These are phyloP conservation scores for Orussus abietinus DNA, from an alignment of 1,140 invertebrate species.

Conservation along the genomic window DNA sequence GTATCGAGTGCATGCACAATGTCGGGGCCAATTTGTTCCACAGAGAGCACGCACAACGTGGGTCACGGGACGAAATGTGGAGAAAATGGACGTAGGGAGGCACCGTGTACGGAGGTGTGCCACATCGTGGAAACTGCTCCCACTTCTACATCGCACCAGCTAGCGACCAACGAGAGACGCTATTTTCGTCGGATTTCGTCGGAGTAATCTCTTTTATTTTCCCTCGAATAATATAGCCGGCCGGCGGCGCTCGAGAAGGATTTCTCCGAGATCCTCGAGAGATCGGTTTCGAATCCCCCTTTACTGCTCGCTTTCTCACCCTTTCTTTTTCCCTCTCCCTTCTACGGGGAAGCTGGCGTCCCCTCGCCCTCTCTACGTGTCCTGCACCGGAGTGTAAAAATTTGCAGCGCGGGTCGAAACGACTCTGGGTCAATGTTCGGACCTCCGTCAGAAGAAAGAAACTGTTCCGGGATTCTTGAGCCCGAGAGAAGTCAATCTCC, in stretches of 20 bases:
- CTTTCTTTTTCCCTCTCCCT: slow-evolving; percentile 1
- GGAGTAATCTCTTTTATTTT: slow-evolving; percentile 14
- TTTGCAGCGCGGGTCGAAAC: too few relatives aligned
- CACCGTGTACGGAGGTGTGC: slow-evolving; percentile 19
- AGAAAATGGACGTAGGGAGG: slow-evolving; percentile 8
- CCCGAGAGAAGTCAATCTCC: too few relatives aligned
- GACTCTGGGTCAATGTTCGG: too few relatives aligned
- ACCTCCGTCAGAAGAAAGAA: too few relatives aligned
- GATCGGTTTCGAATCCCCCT: too few relatives aligned
- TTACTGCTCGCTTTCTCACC: slow-evolving; percentile 10
- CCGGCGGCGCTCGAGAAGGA: slow-evolving; percentile 1
- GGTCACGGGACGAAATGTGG: too few relatives aligned
- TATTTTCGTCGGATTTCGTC: slow-evolving; percentile 23
- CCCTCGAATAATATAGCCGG: slow-evolving; percentile 7
- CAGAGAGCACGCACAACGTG: too few relatives aligned
- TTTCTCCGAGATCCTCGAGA: slow-evolving; percentile 6
- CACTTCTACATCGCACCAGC: slow-evolving; percentile 2
- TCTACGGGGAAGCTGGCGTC: slow-evolving; percentile 25
- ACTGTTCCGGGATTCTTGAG: too few relatives aligned
- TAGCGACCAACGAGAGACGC: slow-evolving; percentile 9
- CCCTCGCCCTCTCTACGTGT: slow-evolving; percentile 8
- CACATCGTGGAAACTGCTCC: slow-evolving; percentile 8
- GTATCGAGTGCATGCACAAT: too few relatives aligned
- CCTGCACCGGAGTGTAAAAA: too few relatives aligned
- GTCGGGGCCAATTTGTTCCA: too few relatives aligned